Evolutionary conservation across 2,797 vertebrate genomes (phyloP).

Genomic region (Lophius americanus): DNA sequence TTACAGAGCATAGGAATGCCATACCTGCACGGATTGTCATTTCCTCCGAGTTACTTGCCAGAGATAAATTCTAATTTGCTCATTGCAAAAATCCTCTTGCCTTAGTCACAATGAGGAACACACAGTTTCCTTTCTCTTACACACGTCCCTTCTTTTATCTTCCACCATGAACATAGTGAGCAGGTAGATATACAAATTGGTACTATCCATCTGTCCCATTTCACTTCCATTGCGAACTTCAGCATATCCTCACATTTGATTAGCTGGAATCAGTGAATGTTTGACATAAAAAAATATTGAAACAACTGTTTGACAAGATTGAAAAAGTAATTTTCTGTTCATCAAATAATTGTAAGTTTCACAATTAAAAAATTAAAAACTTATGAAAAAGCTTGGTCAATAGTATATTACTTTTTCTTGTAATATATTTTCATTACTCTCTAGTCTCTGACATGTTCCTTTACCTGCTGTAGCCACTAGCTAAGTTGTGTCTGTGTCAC

Average conservation of each 20-base stretch:
- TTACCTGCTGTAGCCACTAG: constrained; percentile 9
- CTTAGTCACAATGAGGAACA: constrained; percentile 48
- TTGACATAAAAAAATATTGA: not conserved
- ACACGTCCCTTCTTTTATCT: not conserved
- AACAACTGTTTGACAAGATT: too few relatives aligned
- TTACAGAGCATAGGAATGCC: constrained; percentile 53
- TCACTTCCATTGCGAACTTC: not conserved
- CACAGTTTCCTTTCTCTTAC: constrained; percentile 2
- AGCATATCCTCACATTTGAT: not conserved
- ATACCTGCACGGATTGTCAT: constrained; percentile 56
- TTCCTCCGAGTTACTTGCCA: constrained; percentile 53
- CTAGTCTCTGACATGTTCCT: constrained; percentile 1
- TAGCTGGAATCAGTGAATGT: not conserved
- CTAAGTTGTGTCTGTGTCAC: constrained; percentile 39
- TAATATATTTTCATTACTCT: constrained; percentile 6
- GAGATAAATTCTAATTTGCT: constrained; percentile 33
- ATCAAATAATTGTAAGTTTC: too few relatives aligned
- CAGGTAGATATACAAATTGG: too few relatives aligned
- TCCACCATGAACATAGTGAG: too few relatives aligned
- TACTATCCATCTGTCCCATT: too few relatives aligned
- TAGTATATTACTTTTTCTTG: too few relatives aligned
- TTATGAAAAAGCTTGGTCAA: too few relatives aligned
- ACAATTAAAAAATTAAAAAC: too few relatives aligned
- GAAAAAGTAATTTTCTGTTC: too few relatives aligned
- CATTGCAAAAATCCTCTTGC: constrained; percentile 15